Conservation (phyloP, 2,797 vertebrate genomes). For the Xenops minutus region DNA sequence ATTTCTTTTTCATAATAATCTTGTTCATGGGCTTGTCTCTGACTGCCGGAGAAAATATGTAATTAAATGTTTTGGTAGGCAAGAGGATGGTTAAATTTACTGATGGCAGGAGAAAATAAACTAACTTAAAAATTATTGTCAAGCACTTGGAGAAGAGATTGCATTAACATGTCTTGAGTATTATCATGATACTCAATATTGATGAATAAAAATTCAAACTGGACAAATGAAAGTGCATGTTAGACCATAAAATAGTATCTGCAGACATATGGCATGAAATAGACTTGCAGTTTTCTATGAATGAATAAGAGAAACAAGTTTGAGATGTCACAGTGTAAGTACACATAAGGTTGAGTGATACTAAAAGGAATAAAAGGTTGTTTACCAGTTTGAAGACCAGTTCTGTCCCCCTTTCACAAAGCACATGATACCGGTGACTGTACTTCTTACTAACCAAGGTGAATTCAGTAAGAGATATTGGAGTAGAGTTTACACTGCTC, state of each 20-base stretch:
- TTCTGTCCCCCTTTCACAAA: neutral
- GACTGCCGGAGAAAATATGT: neutral
- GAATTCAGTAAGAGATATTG: neutral
- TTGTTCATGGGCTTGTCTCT: neutral
- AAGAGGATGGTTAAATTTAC: neutral
- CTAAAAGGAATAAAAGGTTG: neutral
- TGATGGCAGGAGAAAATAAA: neutral
- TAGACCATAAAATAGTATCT: neutral
- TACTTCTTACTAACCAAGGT: neutral
- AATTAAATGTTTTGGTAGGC: neutral
- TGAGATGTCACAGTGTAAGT: neutral
- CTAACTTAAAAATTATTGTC: neutral
- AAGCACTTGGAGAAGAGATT: neutral
- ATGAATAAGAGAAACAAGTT: neutral
- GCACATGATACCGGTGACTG: accelerated
- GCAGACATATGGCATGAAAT: neutral
- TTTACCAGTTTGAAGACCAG: neutral
- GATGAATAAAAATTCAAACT: neutral
- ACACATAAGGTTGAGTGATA: neutral
- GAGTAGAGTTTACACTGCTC: neutral
- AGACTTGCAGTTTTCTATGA: neutral
- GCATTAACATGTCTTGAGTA: neutral
- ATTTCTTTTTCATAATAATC: neutral
- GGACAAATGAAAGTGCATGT: neutral
- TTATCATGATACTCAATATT: neutral